These are phyloP conservation scores for Phaetusa simplex DNA, from an alignment of 2,113 vertebrate genomes.

Conservation along the genomic window DNA sequence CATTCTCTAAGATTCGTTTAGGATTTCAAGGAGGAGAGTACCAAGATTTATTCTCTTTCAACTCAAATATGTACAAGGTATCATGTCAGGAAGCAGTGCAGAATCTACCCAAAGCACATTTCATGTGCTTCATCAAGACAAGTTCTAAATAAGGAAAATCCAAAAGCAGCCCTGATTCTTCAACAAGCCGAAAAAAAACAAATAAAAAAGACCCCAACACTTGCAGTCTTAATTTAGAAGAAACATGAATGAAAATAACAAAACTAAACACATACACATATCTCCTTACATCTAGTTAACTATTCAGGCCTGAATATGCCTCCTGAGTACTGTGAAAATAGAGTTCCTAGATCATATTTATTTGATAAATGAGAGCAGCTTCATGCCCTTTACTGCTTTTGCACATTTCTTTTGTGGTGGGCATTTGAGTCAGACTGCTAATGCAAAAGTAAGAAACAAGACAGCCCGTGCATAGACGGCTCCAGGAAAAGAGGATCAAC, in stretches of 20 bases:
- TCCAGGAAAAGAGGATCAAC: slow-evolving; percentile 37
- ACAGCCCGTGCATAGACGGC: neutral
- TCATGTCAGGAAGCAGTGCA: neutral
- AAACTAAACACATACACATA: neutral
- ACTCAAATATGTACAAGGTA: neutral
- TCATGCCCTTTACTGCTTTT: neutral
- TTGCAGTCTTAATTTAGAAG: neutral
- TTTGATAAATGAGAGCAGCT: neutral
- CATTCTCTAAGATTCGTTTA: neutral
- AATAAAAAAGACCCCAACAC: neutral
- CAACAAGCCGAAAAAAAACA: neutral
- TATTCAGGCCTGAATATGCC: neutral
- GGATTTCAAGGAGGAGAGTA: neutral
- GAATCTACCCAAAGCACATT: neutral
- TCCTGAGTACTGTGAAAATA: neutral
- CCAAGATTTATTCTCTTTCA: neutral
- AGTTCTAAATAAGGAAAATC: neutral
- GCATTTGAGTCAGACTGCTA: neutral
- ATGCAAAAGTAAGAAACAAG: neutral
- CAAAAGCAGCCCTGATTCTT: neutral
- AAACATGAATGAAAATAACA: neutral
- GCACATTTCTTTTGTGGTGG: neutral
- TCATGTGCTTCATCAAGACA: neutral
- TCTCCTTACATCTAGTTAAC: neutral
- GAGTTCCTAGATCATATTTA: neutral